Evolutionary conservation across 37 sponge, comb jelly and placozoan genomes (phyloP).

Genomic region (Diacarnus erythraeanus): DNA sequence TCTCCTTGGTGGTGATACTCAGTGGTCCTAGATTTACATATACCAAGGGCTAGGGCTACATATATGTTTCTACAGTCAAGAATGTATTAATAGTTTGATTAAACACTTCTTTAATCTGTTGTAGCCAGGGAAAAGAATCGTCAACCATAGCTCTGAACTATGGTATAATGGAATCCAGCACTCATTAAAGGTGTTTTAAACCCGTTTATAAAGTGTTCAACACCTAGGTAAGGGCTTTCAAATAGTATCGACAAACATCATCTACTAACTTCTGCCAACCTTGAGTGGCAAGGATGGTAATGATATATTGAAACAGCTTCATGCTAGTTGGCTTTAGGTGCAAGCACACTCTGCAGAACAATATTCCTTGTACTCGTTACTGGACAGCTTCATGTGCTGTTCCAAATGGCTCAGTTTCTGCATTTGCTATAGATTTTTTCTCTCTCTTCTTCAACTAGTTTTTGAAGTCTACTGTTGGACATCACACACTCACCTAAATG

Average conservation of each 20-base stretch:
- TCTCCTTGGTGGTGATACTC: too few species aligned
- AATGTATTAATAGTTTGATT: neutral
- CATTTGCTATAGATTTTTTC: neutral
- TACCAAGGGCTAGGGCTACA: neutral
- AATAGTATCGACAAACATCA: neutral
- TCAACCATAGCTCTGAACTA: neutral
- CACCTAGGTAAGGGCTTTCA: slow-evolving; percentile 1
- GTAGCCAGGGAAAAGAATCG: neutral
- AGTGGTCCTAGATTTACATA: too few species aligned
- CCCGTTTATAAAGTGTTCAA: neutral
- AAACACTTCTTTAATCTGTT: neutral
- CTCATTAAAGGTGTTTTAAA: neutral
- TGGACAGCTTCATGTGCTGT: neutral
- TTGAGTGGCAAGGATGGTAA: neutral
- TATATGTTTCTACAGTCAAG: neutral
- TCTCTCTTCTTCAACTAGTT: neutral
- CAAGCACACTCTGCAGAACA: slow-evolving; percentile 4
- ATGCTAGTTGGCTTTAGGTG: neutral
- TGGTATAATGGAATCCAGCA: neutral
- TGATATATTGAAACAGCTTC: neutral
- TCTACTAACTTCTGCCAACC: neutral
- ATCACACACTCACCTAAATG: neutral
- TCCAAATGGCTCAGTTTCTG: neutral
- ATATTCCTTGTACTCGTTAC: neutral
- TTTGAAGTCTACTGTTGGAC: neutral